Percentiles rank a stretch among this genome's conserved stretches.
phyloP scores from a whole-genome alignment of 2,113 vertebrate genomes.

The Synchiropus splendidus region DNA sequence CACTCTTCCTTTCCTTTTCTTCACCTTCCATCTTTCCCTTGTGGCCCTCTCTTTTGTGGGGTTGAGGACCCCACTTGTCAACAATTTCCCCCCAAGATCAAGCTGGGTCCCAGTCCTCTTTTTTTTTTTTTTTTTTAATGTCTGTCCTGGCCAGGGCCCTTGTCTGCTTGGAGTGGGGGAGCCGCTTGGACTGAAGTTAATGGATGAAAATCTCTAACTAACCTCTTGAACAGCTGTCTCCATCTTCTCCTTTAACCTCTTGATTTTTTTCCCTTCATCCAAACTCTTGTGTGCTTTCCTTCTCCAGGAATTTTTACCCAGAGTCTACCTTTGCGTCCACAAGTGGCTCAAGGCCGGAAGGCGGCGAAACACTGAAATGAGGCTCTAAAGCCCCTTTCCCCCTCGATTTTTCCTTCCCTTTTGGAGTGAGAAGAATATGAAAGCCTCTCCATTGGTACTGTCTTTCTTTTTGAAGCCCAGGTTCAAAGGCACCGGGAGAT shows the following conservation, averaged over 20 bases:
- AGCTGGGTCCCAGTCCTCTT: slow-evolving; percentile 55
- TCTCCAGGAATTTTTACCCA: slow-evolving; percentile 40
- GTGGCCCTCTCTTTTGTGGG: slow-evolving; percentile 45
- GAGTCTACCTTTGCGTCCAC: slow-evolving; percentile 64
- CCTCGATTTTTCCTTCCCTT: slow-evolving; percentile 21
- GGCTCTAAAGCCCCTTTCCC: slow-evolving; percentile 37
- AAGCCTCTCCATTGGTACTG: slow-evolving; percentile 61
- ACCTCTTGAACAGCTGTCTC: slow-evolving; percentile 73
- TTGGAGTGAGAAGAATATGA: slow-evolving; percentile 60
- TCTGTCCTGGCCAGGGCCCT: slow-evolving; percentile 42
- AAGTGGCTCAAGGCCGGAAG: slow-evolving; percentile 66
- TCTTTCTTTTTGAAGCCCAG: slow-evolving; percentile 65
- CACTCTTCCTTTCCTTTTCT: slow-evolving; percentile 37
- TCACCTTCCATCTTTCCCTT: slow-evolving; percentile 31
- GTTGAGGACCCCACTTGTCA: slow-evolving; percentile 65
- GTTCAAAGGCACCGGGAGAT: slow-evolving; percentile 62
- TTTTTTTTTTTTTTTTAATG: slow-evolving; percentile 36
- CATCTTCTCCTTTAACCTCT: slow-evolving; percentile 46
- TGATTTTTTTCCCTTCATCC: slow-evolving; percentile 34
- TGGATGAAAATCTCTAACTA: slow-evolving; percentile 74
- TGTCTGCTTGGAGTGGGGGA: slow-evolving; percentile 67
- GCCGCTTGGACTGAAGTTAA: slow-evolving; percentile 69
- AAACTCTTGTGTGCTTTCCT: slow-evolving; percentile 28
- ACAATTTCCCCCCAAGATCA: slow-evolving; percentile 68
- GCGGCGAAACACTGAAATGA: slow-evolving; percentile 50